Percentiles rank a stretch among this genome's conserved stretches.
Evolutionary conservation across 2,797 vertebrate species (phyloP).

Genomic region (Enteromius viviparus): DNA sequence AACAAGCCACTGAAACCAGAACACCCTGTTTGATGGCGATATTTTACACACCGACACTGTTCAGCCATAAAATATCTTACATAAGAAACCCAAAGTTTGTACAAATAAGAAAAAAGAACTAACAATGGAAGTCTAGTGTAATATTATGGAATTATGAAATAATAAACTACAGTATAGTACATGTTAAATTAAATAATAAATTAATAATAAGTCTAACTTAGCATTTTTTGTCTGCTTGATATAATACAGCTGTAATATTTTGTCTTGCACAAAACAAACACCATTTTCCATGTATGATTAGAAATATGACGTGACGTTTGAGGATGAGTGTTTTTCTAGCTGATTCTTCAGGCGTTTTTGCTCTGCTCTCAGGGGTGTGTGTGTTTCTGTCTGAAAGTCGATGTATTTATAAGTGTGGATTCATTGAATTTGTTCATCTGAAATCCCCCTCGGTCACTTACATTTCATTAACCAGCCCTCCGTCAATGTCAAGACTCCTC

Average conservation of each 20-base stretch:
- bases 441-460: constrained; percentile 27
- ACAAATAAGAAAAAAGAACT: neutral
- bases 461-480: constrained; percentile 36
- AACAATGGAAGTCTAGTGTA: neutral
- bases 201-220: neutral
- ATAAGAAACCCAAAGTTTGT: neutral
- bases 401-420: constrained; percentile 24
- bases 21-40: neutral
- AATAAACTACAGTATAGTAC: neutral
- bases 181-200: too few species aligned
- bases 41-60: neutral
- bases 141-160: neutral
- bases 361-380: constrained; percentile 9
- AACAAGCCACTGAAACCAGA: neutral
- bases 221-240: neutral
- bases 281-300: neutral
- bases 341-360: neutral
- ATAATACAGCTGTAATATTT: neutral
- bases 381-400: neutral
- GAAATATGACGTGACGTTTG: neutral
- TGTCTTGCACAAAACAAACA: constrained; percentile 3
- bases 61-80: neutral
- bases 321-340: neutral
- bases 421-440: constrained; percentile 19
- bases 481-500: neutral